phyloP scores from a whole-genome alignment of 2,113 vertebrate species.

The Promerops cafer region DNA sequence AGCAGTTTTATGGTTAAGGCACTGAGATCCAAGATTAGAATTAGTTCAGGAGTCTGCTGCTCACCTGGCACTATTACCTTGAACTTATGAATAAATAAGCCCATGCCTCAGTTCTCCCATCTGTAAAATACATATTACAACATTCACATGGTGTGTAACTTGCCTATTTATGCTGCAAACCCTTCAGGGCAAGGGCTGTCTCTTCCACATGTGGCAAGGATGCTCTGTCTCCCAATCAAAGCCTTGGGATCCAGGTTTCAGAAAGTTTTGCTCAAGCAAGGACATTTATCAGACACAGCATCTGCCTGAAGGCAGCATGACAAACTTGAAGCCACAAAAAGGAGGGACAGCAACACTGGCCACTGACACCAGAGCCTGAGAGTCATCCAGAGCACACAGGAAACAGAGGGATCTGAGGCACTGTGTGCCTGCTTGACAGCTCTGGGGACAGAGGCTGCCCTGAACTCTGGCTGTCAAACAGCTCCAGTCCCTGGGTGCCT shows the following conservation, averaged over 20 bases:
- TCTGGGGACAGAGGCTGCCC: neutral
- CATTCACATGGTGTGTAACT: neutral
- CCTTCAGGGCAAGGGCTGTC: neutral
- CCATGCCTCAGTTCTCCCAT: neutral
- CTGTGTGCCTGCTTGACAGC: neutral
- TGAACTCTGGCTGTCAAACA: neutral
- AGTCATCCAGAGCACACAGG: fast-evolving
- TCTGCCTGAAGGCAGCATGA: neutral
- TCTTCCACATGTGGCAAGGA: neutral
- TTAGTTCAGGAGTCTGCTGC: neutral
- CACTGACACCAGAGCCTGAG: neutral
- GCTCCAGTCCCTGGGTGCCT: neutral
- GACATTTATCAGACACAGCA: neutral
- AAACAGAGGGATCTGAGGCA: neutral
- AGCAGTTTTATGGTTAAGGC: neutral
- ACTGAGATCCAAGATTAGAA: neutral
- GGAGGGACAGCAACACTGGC: neutral
- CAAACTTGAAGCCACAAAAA: neutral
- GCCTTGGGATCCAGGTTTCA: neutral
- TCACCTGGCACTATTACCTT: neutral
- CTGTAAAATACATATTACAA: neutral
- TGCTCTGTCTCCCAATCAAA: neutral
- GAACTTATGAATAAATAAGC: neutral
- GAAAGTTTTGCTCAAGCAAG: neutral
- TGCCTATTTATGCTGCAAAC: neutral